phyloP scores from a whole-genome alignment of 2,888 invertebrate genomes.

The Trissolcus brochymenae region DNA sequence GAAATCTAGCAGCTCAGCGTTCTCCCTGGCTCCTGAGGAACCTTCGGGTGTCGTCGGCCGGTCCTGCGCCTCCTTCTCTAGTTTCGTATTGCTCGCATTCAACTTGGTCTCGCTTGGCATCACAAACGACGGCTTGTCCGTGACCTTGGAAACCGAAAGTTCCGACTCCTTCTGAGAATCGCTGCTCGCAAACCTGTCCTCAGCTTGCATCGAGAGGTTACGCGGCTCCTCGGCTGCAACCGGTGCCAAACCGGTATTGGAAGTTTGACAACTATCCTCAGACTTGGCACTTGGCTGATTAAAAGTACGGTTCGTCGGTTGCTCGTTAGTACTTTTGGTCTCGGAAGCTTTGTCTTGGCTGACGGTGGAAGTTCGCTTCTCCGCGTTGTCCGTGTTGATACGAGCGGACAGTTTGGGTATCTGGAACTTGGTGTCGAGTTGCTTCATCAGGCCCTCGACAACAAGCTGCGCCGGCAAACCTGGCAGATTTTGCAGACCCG shows the following conservation, averaged over 20 bases:
- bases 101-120: constrained; percentile 68
- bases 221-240: constrained; percentile 60
- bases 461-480: constrained; percentile 81
- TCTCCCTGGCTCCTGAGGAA: constrained; percentile 71
- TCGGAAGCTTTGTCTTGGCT: constrained; percentile 32
- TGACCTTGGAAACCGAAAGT: constrained; percentile 56
- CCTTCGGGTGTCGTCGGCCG: constrained; percentile 13
- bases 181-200: constrained; percentile 31
- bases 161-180: constrained; percentile 61
- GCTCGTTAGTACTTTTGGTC: constrained; percentile 14
- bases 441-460: constrained; percentile 87
- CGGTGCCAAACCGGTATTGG: constrained; percentile 13
- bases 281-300: constrained; percentile 27
- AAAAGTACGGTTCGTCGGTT: constrained; percentile 16
- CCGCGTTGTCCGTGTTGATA: constrained; percentile 67
- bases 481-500: constrained; percentile 67
- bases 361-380: constrained; percentile 61
- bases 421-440: constrained; percentile 89
- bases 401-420: constrained; percentile 88
- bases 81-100: constrained; percentile 77
- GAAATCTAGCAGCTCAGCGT: constrained; percentile 82
- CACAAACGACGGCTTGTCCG: constrained; percentile 56
- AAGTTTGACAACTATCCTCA: constrained; percentile 46
- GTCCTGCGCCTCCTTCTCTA: constrained; percentile 65
- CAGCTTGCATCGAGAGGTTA: constrained; percentile 32